Evolutionary conservation across 2,113 vertebrate genomes (phyloP).

Genomic region (Stictonetta naevosa): DNA sequence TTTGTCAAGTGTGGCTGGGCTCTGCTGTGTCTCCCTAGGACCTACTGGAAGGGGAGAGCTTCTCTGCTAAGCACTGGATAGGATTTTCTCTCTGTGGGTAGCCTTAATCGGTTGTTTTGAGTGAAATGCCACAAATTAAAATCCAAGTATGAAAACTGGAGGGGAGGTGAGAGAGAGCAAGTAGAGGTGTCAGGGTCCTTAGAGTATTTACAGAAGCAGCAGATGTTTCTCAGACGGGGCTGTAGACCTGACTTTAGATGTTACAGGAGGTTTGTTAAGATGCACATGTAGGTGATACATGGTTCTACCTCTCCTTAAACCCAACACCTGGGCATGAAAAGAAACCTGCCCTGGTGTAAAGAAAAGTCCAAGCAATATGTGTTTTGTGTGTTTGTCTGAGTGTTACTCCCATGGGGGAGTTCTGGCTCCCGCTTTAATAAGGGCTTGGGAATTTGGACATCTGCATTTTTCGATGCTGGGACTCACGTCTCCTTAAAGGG

Average conservation of each 20-base stretch:
- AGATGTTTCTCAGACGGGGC: not conserved
- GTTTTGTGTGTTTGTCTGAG: not conserved
- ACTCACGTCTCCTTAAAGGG: not conserved
- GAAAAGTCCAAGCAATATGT: not conserved
- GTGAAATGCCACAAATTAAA: not conserved
- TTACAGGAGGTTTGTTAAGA: not conserved
- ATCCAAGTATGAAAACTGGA: not conserved
- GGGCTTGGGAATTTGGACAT: not conserved
- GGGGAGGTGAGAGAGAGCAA: not conserved
- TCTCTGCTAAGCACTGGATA: not conserved
- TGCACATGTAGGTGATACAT: not conserved
- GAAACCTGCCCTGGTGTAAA: not conserved
- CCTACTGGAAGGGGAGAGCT: not conserved
- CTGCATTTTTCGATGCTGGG: not conserved
- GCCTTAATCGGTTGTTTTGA: not conserved
- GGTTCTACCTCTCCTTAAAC: not conserved
- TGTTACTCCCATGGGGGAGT: not conserved
- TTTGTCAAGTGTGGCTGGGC: not conserved
- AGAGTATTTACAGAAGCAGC: not conserved
- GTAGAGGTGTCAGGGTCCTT: not conserved
- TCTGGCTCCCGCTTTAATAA: not conserved
- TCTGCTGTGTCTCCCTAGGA: not conserved
- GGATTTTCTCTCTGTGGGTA: not conserved
- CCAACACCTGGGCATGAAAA: not conserved
- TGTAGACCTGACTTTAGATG: not conserved